These are phyloP conservation scores for Cassiopea xamachana DNA, from an alignment of 30 jellyfish, hydroid and myxozoan species.

Conservation along the genomic window DNA sequence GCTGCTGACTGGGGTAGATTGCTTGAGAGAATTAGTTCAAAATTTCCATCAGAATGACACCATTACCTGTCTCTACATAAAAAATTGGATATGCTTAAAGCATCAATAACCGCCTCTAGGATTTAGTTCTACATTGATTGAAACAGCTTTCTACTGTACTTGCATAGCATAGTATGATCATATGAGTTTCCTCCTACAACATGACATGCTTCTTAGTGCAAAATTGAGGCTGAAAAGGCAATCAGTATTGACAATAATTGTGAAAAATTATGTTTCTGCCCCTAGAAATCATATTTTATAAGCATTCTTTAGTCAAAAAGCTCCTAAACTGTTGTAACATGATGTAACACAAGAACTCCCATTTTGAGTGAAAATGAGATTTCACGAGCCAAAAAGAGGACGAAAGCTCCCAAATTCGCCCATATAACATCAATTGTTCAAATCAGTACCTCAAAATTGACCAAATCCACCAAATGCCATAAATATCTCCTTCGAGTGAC, in stretches of 20 bases:
- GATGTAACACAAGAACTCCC: neutral
- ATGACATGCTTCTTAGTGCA: neutral
- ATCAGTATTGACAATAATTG: neutral
- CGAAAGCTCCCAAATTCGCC: constrained; percentile 24
- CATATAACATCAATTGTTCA: constrained; percentile 61
- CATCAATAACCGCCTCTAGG: neutral
- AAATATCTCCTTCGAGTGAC: constrained; percentile 60
- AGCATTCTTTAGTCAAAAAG: neutral
- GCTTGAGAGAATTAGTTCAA: neutral
- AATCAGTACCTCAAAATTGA: constrained; percentile 67
- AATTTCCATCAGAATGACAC: neutral
- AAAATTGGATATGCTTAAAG: neutral
- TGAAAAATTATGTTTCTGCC: neutral
- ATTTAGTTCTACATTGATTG: neutral
- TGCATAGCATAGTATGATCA: neutral
- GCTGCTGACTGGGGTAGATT: neutral
- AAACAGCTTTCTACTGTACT: neutral
- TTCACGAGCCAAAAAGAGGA: constrained; percentile 33
- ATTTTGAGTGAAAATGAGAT: constrained; percentile 35
- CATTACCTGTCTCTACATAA: neutral
- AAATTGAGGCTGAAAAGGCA: neutral
- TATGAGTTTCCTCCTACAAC: neutral
- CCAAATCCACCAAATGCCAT: constrained; percentile 14
- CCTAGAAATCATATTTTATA: neutral
- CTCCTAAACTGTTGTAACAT: neutral